These are phyloP conservation scores for Heliconius hermathena DNA, from an alignment of 1,140 invertebrate genomes.

Conservation along the genomic window DNA sequence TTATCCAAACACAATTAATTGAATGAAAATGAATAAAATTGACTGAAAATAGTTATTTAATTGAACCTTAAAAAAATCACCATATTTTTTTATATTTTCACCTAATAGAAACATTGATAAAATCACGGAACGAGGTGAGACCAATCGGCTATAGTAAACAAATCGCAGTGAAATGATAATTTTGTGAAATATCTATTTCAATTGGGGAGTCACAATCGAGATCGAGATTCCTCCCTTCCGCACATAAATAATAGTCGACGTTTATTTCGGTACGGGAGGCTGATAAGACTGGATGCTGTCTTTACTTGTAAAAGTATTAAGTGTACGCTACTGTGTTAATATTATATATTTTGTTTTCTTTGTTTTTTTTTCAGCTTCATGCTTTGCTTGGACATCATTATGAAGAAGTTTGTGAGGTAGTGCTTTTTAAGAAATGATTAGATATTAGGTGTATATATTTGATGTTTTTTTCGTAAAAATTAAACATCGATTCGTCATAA, in stretches of 20 bases:
- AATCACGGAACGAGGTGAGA: conserved; percentile 41
- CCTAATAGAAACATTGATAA: conserved; percentile 1
- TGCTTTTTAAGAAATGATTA: too few species aligned
- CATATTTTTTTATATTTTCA: neutral
- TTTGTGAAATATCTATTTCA: conserved; percentile 64
- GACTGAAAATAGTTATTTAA: neutral
- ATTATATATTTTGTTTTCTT: neutral
- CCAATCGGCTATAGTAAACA: conserved; percentile 59
- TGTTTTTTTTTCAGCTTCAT: too few species aligned
- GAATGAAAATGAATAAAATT: too few species aligned
- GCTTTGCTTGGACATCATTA: too few species aligned
- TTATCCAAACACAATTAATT: too few species aligned
- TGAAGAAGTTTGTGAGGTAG: too few species aligned
- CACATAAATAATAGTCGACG: conserved; percentile 71
- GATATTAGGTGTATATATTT: too few species aligned
- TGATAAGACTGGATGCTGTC: conserved; percentile 56
- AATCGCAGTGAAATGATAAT: conserved; percentile 65
- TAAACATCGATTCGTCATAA: too few species aligned
- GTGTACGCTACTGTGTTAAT: conserved; percentile 22
- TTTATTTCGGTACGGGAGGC: conserved; percentile 72
- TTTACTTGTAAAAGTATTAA: conserved; percentile 19
- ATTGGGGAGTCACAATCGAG: conserved; percentile 62
- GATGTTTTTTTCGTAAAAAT: too few species aligned
- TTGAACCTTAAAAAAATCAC: neutral
- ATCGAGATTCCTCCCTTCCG: conserved; percentile 56